phyloP scores from a whole-genome alignment of 2,888 invertebrate species.

The Limnephilus marmoratus region DNA sequence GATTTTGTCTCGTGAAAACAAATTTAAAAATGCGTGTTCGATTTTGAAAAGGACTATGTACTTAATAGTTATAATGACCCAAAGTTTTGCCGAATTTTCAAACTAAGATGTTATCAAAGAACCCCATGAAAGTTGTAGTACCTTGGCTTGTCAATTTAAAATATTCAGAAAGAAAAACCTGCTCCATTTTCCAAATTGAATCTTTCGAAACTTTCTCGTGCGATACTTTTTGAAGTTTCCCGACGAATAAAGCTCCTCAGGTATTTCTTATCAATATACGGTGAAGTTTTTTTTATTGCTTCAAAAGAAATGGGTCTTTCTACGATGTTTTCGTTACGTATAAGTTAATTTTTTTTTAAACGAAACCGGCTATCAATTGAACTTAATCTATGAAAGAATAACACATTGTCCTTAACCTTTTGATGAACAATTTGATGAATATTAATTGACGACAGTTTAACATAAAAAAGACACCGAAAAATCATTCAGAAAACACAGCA shows the following conservation, averaged over 20 bases:
- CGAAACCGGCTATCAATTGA: not conserved
- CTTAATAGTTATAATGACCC: constrained; percentile 13
- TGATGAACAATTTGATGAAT: not conserved
- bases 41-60: not conserved
- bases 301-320: not conserved
- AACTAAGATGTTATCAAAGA: not conserved
- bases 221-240: constrained; percentile 24
- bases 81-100: constrained; percentile 8
- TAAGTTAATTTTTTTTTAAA: not conserved
- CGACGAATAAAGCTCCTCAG: constrained; percentile 24
- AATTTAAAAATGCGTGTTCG: not conserved
- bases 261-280: constrained; percentile 41
- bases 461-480: too few relatives aligned
- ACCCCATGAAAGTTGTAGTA: not conserved
- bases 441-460: too few relatives aligned
- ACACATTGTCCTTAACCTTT: not conserved
- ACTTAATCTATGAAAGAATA: not conserved
- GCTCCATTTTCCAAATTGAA: constrained; percentile 18
- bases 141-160: constrained; percentile 2
- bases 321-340: not conserved
- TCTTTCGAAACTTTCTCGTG: constrained; percentile 21
- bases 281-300: constrained; percentile 37
- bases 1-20: not conserved
- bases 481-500: too few relatives aligned
- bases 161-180: not conserved